Evolutionary conservation across 2,113 vertebrate species (phyloP).

Genomic region (Albula goreensis): DNA sequence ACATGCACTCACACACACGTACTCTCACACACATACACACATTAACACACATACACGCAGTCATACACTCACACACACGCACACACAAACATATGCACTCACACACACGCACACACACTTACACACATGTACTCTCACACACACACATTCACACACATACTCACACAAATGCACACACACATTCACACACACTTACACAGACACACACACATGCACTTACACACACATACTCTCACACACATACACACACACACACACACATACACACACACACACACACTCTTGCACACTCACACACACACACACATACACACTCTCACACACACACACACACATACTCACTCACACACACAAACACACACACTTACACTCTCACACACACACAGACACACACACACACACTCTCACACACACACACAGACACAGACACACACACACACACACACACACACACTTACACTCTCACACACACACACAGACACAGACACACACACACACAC

Average conservation of each 20-base stretch:
- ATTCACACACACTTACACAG: no score
- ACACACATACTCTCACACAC: no score
- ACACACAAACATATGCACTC: background rate
- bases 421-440: background rate
- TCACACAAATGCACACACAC: no score
- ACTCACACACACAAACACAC: background rate
- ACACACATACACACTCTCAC: background rate
- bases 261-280: no score
- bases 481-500: background rate
- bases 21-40: slow-evolving; percentile 20
- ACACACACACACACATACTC: background rate
- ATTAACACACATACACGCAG: slow-evolving; percentile 30
- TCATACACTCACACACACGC: slow-evolving; percentile 27
- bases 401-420: background rate
- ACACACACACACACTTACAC: background rate
- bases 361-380: background rate
- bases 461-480: background rate
- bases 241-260: no score
- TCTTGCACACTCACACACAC: no score
- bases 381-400: background rate
- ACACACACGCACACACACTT: slow-evolving; percentile 1
- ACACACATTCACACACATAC: no score
- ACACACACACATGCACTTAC: no score
- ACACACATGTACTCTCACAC: no score
- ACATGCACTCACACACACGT: slow-evolving; percentile 13